Conservation (phyloP, 2,797 vertebrate genomes). For the Mus caroli region DNA sequence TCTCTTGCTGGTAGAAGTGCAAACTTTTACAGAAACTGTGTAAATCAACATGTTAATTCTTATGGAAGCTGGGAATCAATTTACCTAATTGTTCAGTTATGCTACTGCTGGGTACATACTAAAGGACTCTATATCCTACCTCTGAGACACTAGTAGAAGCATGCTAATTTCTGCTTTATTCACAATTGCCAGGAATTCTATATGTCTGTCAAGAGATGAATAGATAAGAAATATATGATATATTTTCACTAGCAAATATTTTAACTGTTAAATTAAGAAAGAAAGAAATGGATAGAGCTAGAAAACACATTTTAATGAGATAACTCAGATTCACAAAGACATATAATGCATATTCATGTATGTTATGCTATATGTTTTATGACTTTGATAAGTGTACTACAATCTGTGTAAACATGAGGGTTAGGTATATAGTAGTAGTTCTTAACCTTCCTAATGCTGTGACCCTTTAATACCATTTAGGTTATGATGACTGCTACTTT, state of each 20-base stretch:
- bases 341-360: not conserved
- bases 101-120: not conserved
- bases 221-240: not conserved
- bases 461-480: not conserved
- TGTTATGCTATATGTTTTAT: not conserved
- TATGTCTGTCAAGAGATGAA: not conserved
- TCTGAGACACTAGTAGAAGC: not conserved
- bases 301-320: not conserved
- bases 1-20: not conserved
- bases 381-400: not conserved
- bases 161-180: not conserved
- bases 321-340: not conserved
- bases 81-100: not conserved
- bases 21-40: not conserved
- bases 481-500: not conserved
- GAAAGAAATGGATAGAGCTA: not conserved
- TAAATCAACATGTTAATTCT: not conserved
- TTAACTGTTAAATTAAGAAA: not conserved
- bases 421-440: not conserved
- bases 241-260: not conserved
- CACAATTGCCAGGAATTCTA: not conserved
- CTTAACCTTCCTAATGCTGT: not conserved
- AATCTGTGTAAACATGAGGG: not conserved
- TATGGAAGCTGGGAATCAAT: not conserved
- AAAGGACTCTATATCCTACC: not conserved